Percentiles rank a stretch among this genome's conserved stretches.
phyloP scores from a whole-genome alignment of 1,140 invertebrate species.

The Meloidogyne chitwoodi region DNA sequence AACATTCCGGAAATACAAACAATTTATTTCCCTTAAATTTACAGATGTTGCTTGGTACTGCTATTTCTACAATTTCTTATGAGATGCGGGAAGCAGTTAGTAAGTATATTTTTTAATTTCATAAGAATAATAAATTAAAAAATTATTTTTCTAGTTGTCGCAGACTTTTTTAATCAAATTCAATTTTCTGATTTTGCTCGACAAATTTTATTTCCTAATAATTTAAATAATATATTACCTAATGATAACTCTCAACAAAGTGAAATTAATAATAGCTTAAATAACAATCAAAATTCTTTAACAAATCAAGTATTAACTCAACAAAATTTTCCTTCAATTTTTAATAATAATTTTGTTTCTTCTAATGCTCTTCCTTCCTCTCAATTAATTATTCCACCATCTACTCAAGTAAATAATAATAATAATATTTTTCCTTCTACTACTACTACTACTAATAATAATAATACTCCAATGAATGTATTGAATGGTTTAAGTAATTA shows the following conservation, averaged over 20 bases:
- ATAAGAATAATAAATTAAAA: slow-evolving; percentile 5
- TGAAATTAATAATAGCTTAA: background rate
- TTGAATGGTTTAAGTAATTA: background rate
- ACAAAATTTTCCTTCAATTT: background rate
- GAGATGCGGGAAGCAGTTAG: slow-evolving; percentile 49
- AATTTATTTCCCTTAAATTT: background rate
- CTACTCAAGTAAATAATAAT: too few relatives aligned
- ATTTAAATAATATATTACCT: background rate
- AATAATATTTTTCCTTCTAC: too few relatives aligned
- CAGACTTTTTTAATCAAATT: slow-evolving; percentile 51
- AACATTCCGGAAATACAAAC: background rate
- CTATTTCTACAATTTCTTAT: slow-evolving; percentile 57
- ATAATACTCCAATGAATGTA: background rate
- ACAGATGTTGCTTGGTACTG: slow-evolving; percentile 50
- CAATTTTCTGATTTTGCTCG: slow-evolving; percentile 9
- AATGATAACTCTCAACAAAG: background rate
- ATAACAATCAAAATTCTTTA: background rate
- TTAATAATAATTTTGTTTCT: background rate
- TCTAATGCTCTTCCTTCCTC: background rate
- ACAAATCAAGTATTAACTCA: background rate
- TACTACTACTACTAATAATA: background rate
- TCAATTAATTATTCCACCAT: background rate
- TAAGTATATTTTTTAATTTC: background rate
- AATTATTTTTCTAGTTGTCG: slow-evolving; percentile 51
- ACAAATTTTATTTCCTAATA: slow-evolving; percentile 6